These are phyloP conservation scores for Lasiurus borealis DNA, from an alignment of 2,113 vertebrate species.

Conservation along the genomic window DNA sequence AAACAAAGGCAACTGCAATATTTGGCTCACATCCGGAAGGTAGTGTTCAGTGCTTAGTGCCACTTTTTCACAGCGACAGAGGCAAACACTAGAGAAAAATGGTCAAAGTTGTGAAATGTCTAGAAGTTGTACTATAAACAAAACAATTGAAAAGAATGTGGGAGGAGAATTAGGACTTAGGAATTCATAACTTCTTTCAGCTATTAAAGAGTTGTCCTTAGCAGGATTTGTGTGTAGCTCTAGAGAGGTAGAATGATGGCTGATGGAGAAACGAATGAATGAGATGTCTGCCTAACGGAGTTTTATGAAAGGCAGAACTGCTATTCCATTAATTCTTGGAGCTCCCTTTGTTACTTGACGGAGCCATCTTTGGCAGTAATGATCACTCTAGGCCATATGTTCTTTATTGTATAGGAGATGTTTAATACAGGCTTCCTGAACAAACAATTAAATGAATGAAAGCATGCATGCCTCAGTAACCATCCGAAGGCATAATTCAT, in stretches of 20 bases:
- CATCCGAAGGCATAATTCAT: not conserved
- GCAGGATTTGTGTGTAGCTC: not conserved
- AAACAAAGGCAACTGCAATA: not conserved
- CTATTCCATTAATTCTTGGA: not conserved
- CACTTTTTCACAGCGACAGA: not conserved
- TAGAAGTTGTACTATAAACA: not conserved
- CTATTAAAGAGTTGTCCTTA: not conserved
- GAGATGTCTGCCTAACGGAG: not conserved
- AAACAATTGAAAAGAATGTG: not conserved
- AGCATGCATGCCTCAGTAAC: not conserved
- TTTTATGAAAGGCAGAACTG: not conserved
- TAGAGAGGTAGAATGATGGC: not conserved
- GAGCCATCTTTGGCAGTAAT: not conserved
- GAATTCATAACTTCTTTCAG: not conserved
- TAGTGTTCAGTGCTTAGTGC: not conserved
- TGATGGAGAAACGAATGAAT: not conserved
- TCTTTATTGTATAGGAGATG: not conserved
- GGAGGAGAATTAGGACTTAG: not conserved
- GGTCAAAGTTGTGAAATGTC: not conserved
- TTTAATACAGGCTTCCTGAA: slow-evolving; percentile 42
- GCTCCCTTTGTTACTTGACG: not conserved
- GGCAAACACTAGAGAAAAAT: not conserved
- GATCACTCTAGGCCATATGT: not conserved
- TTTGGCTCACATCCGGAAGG: not conserved
- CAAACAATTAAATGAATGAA: slow-evolving; percentile 42